phyloP scores from a whole-genome alignment of 2,797 vertebrate species.

The Muscicapa striata region DNA sequence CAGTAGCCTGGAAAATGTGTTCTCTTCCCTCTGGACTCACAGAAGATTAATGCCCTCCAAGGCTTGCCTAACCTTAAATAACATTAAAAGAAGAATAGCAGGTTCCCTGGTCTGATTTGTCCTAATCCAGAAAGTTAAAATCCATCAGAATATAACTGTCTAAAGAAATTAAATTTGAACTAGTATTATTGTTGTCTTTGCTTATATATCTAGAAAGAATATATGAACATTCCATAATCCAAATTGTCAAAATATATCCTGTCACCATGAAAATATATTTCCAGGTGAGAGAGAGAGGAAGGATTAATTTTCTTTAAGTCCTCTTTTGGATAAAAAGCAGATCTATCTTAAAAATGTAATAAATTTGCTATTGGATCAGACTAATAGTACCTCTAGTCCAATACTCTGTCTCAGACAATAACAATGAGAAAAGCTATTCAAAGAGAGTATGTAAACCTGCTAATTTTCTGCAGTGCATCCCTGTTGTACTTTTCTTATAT shows the following conservation, averaged over 20 bases:
- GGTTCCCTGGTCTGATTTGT: background rate
- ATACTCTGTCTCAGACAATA: background rate
- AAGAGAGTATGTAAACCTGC: background rate
- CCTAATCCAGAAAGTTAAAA: constrained; percentile 5
- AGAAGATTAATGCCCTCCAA: constrained; percentile 58
- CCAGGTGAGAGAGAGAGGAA: background rate
- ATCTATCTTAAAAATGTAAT: background rate
- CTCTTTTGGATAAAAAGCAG: background rate
- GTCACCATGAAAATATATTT: background rate
- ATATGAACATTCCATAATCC: background rate
- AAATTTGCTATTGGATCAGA: background rate
- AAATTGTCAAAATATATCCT: background rate
- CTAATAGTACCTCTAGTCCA: background rate
- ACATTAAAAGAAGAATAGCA: background rate
- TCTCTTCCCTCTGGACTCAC: constrained; percentile 31
- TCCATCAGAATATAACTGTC: background rate
- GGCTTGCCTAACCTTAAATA: constrained; percentile 50
- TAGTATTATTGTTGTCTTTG: background rate
- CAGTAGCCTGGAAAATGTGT: constrained; percentile 60
- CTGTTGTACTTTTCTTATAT: background rate
- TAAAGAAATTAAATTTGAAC: background rate
- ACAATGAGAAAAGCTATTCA: background rate
- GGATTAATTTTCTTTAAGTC: background rate
- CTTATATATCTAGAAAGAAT: background rate
- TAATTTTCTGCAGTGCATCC: background rate